These are phyloP conservation scores for Macrotus californicus DNA, from an alignment of 2,113 vertebrate genomes.

Conservation along the genomic window DNA sequence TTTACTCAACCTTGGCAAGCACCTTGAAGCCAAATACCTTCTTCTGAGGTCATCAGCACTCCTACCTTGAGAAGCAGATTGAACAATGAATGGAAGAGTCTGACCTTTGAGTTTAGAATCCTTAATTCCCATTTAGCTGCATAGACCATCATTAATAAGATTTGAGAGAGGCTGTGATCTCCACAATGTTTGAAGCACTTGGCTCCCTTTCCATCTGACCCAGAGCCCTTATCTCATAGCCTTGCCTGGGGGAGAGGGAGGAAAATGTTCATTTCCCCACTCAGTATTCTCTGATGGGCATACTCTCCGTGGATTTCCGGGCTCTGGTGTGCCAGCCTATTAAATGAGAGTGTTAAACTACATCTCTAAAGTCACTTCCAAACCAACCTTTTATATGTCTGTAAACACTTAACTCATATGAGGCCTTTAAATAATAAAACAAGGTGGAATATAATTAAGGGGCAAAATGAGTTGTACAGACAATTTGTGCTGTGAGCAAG, in stretches of 20 bases:
- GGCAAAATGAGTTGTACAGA: constrained; percentile 44
- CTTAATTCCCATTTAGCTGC: background rate
- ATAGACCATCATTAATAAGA: background rate
- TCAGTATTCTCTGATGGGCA: background rate
- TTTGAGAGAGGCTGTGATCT: background rate
- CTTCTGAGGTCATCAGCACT: background rate
- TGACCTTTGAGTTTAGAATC: background rate
- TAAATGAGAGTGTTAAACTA: background rate
- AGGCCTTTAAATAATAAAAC: constrained; percentile 69
- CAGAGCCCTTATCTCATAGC: constrained; percentile 13
- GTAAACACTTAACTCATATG: constrained; percentile 45
- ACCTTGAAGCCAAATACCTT: background rate
- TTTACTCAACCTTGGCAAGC: background rate
- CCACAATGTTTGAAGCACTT: background rate
- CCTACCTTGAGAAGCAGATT: background rate
- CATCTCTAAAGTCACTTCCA: background rate
- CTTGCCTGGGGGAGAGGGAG: background rate
- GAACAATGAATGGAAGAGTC: background rate
- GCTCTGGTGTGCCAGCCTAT: background rate
- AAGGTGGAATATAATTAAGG: constrained; percentile 67
- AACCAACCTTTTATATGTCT: background rate
- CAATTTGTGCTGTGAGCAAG: constrained; percentile 56
- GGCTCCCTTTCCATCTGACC: constrained; percentile 33
- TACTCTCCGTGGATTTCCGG: background rate
- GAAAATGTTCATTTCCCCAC: background rate